Evolutionary conservation across 1,140 invertebrate genomes (phyloP).

Genomic region (Sitobion miscanthi): DNA sequence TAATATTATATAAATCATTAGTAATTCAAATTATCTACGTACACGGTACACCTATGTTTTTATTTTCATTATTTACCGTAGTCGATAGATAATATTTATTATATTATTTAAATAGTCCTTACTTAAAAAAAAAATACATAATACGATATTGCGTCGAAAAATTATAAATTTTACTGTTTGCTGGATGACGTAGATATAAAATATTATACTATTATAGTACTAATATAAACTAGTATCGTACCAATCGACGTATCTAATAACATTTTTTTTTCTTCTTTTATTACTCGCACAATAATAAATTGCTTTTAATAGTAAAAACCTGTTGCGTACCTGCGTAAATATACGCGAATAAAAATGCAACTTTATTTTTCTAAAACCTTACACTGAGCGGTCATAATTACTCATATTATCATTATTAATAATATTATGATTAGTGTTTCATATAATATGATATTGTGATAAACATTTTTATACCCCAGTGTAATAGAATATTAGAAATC

Average conservation of each 20-base stretch:
- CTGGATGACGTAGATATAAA: background rate
- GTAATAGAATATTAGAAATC: background rate
- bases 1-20: background rate
- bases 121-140: background rate
- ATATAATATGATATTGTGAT: background rate
- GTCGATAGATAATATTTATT: too few species aligned
- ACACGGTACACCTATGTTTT: background rate
- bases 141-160: background rate
- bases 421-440: background rate
- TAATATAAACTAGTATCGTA: background rate
- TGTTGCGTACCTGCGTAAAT: background rate
- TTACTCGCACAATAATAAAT: background rate
- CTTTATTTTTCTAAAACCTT: background rate
- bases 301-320: background rate
- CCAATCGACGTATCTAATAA: background rate
- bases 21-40: background rate
- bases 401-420: background rate
- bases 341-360: background rate
- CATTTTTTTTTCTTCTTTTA: background rate
- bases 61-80: background rate
- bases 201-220: constrained; percentile 10
- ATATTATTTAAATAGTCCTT: background rate
- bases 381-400: background rate
- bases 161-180: background rate
- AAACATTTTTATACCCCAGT: background rate